Conservation (phyloP, 2,113 vertebrate species). For the Nipponia nippon region DNA sequence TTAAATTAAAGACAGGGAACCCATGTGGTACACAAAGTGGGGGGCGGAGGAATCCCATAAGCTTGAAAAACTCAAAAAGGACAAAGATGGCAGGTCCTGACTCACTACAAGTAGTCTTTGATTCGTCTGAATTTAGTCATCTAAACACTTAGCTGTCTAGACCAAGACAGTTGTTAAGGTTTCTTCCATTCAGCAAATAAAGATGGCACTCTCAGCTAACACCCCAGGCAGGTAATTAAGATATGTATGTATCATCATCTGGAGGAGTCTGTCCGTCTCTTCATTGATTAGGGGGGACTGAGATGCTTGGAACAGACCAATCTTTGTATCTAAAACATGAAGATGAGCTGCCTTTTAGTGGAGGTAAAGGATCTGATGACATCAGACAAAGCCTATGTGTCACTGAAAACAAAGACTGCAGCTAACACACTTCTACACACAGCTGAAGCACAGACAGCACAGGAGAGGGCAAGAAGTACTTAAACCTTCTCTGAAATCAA, state of each 20-base stretch:
- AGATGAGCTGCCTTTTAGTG: neutral
- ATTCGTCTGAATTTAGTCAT: neutral
- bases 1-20: neutral
- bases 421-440: neutral
- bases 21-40: neutral
- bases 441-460: neutral
- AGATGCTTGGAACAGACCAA: neutral
- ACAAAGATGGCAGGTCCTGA: neutral
- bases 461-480: neutral
- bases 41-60: fast-evolving
- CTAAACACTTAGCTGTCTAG: neutral
- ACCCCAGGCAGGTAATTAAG: neutral
- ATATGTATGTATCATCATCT: neutral
- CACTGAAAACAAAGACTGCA: neutral
- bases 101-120: neutral
- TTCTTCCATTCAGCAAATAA: neutral
- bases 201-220: neutral
- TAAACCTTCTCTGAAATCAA: neutral
- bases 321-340: neutral
- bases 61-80: neutral
- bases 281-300: neutral
- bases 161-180: neutral
- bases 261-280: neutral
- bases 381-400: neutral
- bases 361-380: neutral